Evolutionary conservation across 2,888 invertebrate species (phyloP), one percentile per base, ranked within the genome.

Genomic region (Eristalis intricaria): DNA sequence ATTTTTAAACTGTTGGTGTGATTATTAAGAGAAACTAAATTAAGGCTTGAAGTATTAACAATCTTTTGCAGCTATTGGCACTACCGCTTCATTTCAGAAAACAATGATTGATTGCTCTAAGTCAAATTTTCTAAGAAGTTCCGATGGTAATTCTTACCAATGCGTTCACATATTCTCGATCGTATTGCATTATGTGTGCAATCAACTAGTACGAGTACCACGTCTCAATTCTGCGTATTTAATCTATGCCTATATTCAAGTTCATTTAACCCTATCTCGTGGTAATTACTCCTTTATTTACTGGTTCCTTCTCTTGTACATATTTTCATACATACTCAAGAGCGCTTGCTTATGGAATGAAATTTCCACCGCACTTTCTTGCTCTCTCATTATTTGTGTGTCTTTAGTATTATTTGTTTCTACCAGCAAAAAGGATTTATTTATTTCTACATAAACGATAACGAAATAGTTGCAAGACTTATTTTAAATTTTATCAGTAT

Each of bases 401-500:
- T 19, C 15, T 3, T 26, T 7, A 29, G 11, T 60, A 2, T 1
- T 32, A 26, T 26, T 26, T 60, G 19, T 50, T 26, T 15, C 13
- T 26, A 11, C 15, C 10, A 23, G 4, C 22, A 26, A 26, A 0
- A 26, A 11, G 23, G 26, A 13, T 11, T 64, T 73, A 65, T 35
- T 64, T 32, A 64, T 63, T 50, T 64, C 73, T 50, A 50, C 32
- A 50, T 8, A 23, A 1, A 11, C n/a, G 7, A 43, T 23, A 50
- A 13, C 50, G 13, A 50, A 11, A n/a, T 11, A 50, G 50, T 35
- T 65, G 64, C 11, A 66, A 32, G 60, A 23, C 19, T 4, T 23
- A 75, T 65, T 76, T 80, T 66, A 50, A 68, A 71, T 80, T 70
- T 66, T 66, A 84, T 71, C 66, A 40, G 61, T 71, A 84, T 73